These are phyloP conservation scores for Alexandromys oeconomus DNA, from an alignment of 2,797 vertebrate genomes.

Conservation along the genomic window DNA sequence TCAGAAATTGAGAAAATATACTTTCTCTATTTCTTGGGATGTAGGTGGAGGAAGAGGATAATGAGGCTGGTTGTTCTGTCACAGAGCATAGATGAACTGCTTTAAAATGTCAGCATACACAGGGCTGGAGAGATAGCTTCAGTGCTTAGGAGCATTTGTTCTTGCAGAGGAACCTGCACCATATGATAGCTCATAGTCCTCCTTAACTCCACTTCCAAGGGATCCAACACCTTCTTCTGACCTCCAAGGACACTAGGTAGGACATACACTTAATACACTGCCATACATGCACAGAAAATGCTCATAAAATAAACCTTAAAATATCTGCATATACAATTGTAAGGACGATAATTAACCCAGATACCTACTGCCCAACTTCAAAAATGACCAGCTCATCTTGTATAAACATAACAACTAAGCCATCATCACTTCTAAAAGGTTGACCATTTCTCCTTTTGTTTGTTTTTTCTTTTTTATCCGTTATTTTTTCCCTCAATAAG, in stretches of 20 bases:
- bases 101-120: constrained; percentile 43
- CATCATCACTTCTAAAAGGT: constrained; percentile 20
- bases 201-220: not conserved
- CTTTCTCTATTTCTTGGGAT: constrained; percentile 37
- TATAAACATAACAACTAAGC: constrained; percentile 3
- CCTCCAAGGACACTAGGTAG: not conserved
- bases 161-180: not conserved
- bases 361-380: constrained; percentile 4
- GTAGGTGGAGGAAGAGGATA: not conserved
- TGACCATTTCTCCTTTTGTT: not conserved
- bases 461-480: not conserved
- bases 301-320: not conserved
- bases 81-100: not conserved
- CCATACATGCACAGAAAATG: not conserved
- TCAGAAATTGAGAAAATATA: constrained; percentile 50
- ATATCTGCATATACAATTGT: not conserved
- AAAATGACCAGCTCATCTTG: constrained; percentile 31
- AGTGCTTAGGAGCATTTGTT: not conserved
- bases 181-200: not conserved
- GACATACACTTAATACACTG: not conserved
- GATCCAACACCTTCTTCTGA: not conserved
- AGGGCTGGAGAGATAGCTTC: not conserved
- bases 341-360: constrained; percentile 44
- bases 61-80: constrained; percentile 4
- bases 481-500: constrained; percentile 28